phyloP scores from a whole-genome alignment of 2,113 vertebrate species.

The Zapus hudsonius region DNA sequence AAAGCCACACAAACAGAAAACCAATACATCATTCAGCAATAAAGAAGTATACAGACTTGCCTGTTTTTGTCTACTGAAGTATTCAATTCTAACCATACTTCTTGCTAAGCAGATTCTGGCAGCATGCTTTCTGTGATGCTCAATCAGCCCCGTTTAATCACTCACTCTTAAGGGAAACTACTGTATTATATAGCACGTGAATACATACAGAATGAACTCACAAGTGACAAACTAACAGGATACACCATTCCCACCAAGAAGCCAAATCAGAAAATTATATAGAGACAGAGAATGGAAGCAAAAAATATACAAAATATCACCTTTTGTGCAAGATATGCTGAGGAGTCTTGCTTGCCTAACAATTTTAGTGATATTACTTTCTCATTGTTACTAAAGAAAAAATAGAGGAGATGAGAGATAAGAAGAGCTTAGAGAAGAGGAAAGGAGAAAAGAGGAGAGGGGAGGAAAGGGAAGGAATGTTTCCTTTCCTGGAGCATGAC shows the following conservation, averaged over 20 bases:
- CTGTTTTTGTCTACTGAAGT: conserved; percentile 76
- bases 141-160: conserved; percentile 60
- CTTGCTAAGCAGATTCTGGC: conserved; percentile 60
- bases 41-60: conserved; percentile 75
- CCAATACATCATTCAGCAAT: conserved; percentile 44
- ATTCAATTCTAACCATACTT: conserved; percentile 63
- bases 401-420: not conserved
- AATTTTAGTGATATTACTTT: conserved; percentile 92
- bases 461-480: conserved; percentile 73
- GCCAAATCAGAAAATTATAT: conserved; percentile 56
- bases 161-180: conserved; percentile 73
- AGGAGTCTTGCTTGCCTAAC: conserved; percentile 94
- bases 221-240: conserved; percentile 75
- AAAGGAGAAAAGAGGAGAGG: not conserved
- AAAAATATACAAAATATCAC: conserved; percentile 84
- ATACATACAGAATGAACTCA: conserved; percentile 76
- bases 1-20: conserved; percentile 69
- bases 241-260: conserved; percentile 27
- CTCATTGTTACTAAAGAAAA: conserved; percentile 83
- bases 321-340: conserved; percentile 96
- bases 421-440: not conserved
- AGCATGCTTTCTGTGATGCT: conserved; percentile 67
- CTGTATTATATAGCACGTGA: conserved; percentile 69
- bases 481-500: conserved; percentile 87
- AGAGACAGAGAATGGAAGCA: conserved; percentile 63